These are phyloP conservation scores for Bombyx mandarina DNA, from an alignment of 1,140 invertebrate genomes.

Conservation along the genomic window DNA sequence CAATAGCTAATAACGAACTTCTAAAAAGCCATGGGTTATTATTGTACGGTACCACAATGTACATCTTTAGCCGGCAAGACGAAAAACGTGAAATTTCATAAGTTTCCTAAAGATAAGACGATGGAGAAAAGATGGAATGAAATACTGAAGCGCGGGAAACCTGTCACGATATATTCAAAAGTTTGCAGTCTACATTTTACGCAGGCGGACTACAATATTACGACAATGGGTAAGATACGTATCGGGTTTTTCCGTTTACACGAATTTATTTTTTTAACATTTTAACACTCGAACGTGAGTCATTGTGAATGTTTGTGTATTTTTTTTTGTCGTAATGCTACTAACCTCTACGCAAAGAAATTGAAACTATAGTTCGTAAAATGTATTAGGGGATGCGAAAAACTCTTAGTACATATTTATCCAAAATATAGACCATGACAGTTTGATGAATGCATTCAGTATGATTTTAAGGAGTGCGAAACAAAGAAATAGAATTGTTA, in stretches of 20 bases:
- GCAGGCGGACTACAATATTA: conserved; percentile 60
- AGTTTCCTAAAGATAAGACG: conserved; percentile 47
- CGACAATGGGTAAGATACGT: conserved; percentile 68
- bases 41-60: conserved; percentile 66
- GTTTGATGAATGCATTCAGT: too few species aligned
- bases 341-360: too few species aligned
- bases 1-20: too few species aligned
- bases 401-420: too few species aligned
- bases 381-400: too few species aligned
- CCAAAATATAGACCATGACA: too few species aligned
- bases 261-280: not conserved
- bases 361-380: too few species aligned
- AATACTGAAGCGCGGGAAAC: conserved; percentile 58
- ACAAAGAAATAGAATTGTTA: too few species aligned
- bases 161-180: conserved; percentile 59
- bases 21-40: conserved; percentile 51
- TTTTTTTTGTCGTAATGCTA: conserved; percentile 1
- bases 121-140: conserved; percentile 61
- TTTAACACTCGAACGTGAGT: conserved; percentile 1
- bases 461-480: too few species aligned
- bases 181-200: conserved; percentile 66
- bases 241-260: conserved; percentile 49
- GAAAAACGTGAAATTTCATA: conserved; percentile 66
- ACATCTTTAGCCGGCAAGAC: conserved; percentile 66
- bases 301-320: conserved; percentile 1